Conservation (phyloP, 2,113 vertebrate species). For the Leptobrachium leishanense region DNA sequence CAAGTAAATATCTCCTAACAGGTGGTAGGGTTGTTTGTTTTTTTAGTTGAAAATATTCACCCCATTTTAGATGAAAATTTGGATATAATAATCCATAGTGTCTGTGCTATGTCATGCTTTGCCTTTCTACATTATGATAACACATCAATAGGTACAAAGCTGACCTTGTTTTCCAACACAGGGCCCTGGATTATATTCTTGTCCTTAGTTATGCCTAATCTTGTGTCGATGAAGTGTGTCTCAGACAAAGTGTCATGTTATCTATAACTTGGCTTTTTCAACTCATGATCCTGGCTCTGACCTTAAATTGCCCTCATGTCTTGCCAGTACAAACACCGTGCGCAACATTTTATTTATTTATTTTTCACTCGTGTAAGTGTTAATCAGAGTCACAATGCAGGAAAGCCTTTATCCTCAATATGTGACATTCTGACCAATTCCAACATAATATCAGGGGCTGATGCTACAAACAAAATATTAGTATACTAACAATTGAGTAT, state of each 20-base stretch:
- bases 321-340: neutral
- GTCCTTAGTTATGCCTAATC: neutral
- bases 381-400: no score
- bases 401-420: no score
- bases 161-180: neutral
- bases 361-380: neutral
- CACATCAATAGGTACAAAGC: neutral
- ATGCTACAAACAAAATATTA: no score
- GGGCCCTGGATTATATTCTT: constrained; percentile 1
- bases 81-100: neutral
- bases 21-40: no score
- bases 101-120: neutral
- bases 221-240: constrained; percentile 8
- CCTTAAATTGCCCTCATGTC: neutral
- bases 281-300: constrained; percentile 1
- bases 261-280: constrained; percentile 5
- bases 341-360: neutral
- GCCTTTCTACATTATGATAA: neutral
- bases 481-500: no score
- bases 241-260: constrained; percentile 8
- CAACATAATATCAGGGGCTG: no score
- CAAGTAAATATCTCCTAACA: no score
- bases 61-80: neutral
- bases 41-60: neutral
- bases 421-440: no score